Percentiles rank a stretch among this genome's conserved stretches.
phyloP scores from a whole-genome alignment of 2,113 vertebrate species.

The Tautogolabrus adspersus region DNA sequence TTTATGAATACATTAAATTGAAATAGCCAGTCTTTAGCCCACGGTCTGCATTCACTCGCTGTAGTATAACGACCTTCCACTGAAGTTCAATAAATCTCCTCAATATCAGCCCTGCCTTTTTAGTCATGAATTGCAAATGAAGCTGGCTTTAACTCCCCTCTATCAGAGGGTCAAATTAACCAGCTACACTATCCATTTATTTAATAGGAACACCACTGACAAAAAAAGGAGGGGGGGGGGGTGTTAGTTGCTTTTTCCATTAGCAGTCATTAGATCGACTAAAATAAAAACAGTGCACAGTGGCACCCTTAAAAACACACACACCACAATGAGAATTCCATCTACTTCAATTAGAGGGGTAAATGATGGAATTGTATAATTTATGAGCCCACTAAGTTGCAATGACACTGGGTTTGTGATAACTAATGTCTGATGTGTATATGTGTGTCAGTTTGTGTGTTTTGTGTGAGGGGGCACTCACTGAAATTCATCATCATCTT shows the following conservation, averaged over 20 bases:
- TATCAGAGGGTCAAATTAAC: slow-evolving; percentile 73
- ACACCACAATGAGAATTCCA: slow-evolving; percentile 41
- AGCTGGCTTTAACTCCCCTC: slow-evolving; percentile 63
- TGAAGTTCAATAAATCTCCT: slow-evolving; percentile 71
- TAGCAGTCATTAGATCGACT: slow-evolving; percentile 79
- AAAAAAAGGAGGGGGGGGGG: slow-evolving; percentile 51
- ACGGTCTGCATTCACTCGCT: slow-evolving; percentile 34
- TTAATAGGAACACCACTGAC: slow-evolving; percentile 58
- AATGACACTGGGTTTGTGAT: slow-evolving; percentile 41
- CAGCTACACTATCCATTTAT: slow-evolving; percentile 74
- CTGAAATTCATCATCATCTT: slow-evolving; percentile 90
- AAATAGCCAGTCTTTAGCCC: slow-evolving; percentile 61
- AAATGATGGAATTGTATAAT: slow-evolving; percentile 56
- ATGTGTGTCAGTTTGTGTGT: not conserved
- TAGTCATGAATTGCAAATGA: slow-evolving; percentile 82
- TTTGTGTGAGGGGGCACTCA: slow-evolving; percentile 68
- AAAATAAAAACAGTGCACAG: slow-evolving; percentile 65
- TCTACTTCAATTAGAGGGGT: slow-evolving; percentile 61
- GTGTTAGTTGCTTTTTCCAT: slow-evolving; percentile 77
- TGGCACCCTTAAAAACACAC: slow-evolving; percentile 41
- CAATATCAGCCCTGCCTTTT: slow-evolving; percentile 61
- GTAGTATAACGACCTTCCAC: slow-evolving; percentile 59
- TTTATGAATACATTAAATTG: slow-evolving; percentile 67
- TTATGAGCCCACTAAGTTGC: slow-evolving; percentile 42
- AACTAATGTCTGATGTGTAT: slow-evolving; percentile 44